Percentiles rank a stretch among this genome's conserved stretches.
Conservation (phyloP, 2,113 vertebrate genomes). For the Callithrix jacchus region DNA sequence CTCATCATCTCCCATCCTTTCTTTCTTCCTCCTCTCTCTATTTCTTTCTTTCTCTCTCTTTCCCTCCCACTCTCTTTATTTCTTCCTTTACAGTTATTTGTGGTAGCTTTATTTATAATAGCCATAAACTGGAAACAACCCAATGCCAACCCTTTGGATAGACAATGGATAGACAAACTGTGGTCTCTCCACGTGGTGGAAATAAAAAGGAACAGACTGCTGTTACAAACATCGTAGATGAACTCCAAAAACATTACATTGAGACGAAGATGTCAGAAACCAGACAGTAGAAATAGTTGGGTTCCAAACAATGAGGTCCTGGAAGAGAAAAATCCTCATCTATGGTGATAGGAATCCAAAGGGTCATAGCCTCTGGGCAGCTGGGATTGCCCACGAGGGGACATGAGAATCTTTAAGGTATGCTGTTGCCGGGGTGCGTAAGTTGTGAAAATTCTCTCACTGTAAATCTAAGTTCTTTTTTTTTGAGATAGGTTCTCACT, state of each 20-base stretch:
- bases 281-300: not conserved
- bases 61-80: not conserved
- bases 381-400: not conserved
- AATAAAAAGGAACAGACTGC: not conserved
- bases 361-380: not conserved
- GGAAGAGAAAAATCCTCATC: not conserved
- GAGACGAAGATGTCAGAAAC: not conserved
- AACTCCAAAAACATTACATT: not conserved
- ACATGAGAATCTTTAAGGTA: not conserved
- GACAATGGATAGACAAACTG: not conserved
- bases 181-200: accelerated
- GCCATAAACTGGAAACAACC: not conserved
- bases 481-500: no score
- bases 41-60: no score
- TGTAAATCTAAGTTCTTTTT: no score
- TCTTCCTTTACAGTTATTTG: not conserved
- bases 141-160: not conserved
- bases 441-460: not conserved
- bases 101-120: not conserved
- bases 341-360: not conserved
- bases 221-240: not conserved
- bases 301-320: not conserved
- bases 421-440: not conserved
- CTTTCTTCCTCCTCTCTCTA: no score
- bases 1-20: not conserved